Evolutionary conservation across 2,797 vertebrate species (phyloP).

Genomic region (Myripristis murdjan): DNA sequence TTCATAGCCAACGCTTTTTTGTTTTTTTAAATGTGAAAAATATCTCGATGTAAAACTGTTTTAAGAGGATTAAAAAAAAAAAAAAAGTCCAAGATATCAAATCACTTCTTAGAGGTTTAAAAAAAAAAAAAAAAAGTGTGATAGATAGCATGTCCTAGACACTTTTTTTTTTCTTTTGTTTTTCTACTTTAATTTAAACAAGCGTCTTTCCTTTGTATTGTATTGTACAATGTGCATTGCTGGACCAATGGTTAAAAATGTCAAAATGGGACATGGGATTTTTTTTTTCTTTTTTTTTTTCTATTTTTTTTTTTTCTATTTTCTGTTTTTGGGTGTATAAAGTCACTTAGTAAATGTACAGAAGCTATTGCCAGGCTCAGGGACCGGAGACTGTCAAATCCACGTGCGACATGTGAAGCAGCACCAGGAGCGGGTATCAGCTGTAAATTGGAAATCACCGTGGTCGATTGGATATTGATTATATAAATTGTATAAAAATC

Average conservation of each 20-base stretch:
- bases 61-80: conserved; percentile 29
- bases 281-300: too few relatives aligned
- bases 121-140: conserved; percentile 44
- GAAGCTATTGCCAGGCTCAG: conserved; percentile 68
- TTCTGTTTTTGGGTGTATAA: conserved; percentile 55
- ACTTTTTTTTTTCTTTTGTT: conserved; percentile 6
- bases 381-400: conserved; percentile 55
- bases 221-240: conserved; percentile 53
- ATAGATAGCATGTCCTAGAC: conserved; percentile 66
- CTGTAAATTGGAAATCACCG: too few relatives aligned
- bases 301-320: too few relatives aligned
- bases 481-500: too few relatives aligned
- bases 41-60: conserved; percentile 55
- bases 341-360: conserved; percentile 47
- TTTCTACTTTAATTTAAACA: conserved; percentile 46
- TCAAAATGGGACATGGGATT: neutral
- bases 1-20: conserved; percentile 22
- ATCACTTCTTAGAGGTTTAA: conserved; percentile 35
- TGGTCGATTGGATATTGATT: too few relatives aligned
- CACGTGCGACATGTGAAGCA: too few relatives aligned
- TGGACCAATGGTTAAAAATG: conserved; percentile 73
- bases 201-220: conserved; percentile 41
- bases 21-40: conserved; percentile 69
- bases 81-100: conserved; percentile 13
- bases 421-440: neutral